These are phyloP conservation scores for Drosophila recens DNA, from an alignment of 2,888 invertebrate genomes.

Conservation along the genomic window DNA sequence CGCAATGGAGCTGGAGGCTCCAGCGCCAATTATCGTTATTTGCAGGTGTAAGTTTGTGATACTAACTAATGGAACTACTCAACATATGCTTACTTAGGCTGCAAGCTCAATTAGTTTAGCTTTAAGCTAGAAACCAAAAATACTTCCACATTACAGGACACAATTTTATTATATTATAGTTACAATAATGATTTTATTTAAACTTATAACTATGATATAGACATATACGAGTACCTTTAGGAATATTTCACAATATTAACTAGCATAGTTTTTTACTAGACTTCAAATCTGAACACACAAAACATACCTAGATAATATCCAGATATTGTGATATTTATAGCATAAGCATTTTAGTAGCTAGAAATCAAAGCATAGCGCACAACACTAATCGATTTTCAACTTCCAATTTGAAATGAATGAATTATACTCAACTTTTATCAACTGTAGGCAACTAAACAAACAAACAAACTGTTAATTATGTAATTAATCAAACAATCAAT, in stretches of 20 bases:
- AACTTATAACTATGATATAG: slow-evolving; percentile 14
- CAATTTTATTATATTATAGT: slow-evolving; percentile 48
- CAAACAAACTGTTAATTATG: slow-evolving; percentile 24
- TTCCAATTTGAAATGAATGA: slow-evolving; percentile 38
- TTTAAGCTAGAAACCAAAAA: slow-evolving; percentile 43
- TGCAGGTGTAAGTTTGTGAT: slow-evolving; percentile 75
- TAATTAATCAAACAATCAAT: slow-evolving; percentile 38
- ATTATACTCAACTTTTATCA: slow-evolving; percentile 7
- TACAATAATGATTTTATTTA: slow-evolving; percentile 7
- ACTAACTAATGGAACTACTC: slow-evolving; percentile 28
- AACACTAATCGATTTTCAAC: slow-evolving; percentile 52
- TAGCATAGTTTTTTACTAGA: slow-evolving; percentile 70
- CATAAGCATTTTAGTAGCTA: slow-evolving; percentile 36
- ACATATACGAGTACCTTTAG: slow-evolving; percentile 44
- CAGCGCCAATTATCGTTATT: slow-evolving; percentile 75
- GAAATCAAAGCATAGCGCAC: slow-evolving; percentile 67
- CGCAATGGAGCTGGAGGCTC: slow-evolving; percentile 56
- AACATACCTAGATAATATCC: slow-evolving; percentile 46
- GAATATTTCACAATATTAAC: slow-evolving; percentile 36
- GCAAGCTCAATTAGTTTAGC: slow-evolving; percentile 61
- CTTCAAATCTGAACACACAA: slow-evolving; percentile 10
- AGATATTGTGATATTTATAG: slow-evolving; percentile 65
- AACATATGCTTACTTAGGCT: slow-evolving; percentile 67
- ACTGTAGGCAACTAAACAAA: slow-evolving; percentile 22
- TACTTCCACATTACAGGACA: slow-evolving; percentile 72